phyloP scores from a whole-genome alignment of 2,797 vertebrate species.

The Xenopus petersii region DNA sequence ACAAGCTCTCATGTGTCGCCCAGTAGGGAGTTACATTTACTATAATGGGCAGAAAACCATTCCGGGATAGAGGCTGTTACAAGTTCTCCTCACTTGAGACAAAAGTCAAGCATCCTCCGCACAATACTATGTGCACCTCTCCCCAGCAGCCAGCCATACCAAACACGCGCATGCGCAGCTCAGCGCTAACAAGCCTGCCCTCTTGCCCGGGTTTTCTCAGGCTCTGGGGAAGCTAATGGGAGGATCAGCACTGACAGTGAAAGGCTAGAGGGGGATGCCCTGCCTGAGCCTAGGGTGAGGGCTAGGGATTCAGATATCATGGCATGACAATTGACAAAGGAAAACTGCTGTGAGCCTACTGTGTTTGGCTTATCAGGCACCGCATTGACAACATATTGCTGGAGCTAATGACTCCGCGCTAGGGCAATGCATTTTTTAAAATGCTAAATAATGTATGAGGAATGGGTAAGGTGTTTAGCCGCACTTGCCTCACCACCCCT shows the following conservation, averaged over 20 bases:
- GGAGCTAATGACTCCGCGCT: too few species aligned
- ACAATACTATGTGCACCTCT: conserved; percentile 21
- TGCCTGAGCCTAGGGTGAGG: neutral
- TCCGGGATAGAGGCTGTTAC: too few species aligned
- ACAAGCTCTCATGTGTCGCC: too few species aligned
- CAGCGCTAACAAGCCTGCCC: conserved; percentile 9
- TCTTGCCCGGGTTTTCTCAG: conserved; percentile 7
- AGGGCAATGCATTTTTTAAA: too few species aligned
- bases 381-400: too few species aligned
- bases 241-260: neutral
- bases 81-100: neutral
- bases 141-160: conserved; percentile 14
- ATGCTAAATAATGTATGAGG: too few species aligned
- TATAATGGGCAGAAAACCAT: neutral
- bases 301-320: neutral
- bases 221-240: conserved; percentile 14
- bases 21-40: too few species aligned
- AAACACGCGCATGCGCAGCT: conserved; percentile 18
- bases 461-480: too few species aligned
- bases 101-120: conserved; percentile 21
- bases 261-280: neutral
- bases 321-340: neutral
- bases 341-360: neutral
- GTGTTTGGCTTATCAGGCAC: too few species aligned
- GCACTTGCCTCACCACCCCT: too few species aligned